A percentile compares a stretch with the other conserved stretches of the same genome.
Conservation (phyloP, 2,888 invertebrate species). For the Diarsia brunnea region DNA sequence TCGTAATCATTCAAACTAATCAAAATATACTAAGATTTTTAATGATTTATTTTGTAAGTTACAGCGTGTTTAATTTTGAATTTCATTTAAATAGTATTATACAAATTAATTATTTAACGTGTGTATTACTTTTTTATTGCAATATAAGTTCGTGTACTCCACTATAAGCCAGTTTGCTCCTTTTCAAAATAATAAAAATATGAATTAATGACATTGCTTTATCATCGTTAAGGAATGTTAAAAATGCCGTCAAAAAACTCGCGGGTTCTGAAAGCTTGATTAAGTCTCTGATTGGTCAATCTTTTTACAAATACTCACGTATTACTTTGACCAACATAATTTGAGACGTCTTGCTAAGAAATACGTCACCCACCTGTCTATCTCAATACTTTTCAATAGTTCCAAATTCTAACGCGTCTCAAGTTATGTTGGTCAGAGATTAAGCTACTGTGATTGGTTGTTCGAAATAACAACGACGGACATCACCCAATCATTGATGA, state of each 20-base stretch:
- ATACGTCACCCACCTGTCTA: background rate
- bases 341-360: background rate
- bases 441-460: background rate
- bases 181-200: constrained; percentile 42
- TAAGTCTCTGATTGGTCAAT: background rate
- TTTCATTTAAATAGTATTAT: constrained; percentile 37
- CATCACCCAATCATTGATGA: constrained; percentile 3
- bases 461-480: background rate
- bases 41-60: constrained; percentile 19
- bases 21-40: constrained; percentile 1
- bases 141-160: constrained; percentile 31
- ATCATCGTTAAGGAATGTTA: constrained; percentile 46
- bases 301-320: background rate
- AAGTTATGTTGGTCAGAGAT: background rate
- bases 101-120: constrained; percentile 33
- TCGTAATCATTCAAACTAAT: constrained; percentile 21
- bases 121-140: constrained; percentile 37
- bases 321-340: background rate
- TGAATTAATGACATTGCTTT: constrained; percentile 53
- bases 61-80: constrained; percentile 41
- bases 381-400: background rate
- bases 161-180: constrained; percentile 5
- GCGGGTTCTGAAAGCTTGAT: constrained; percentile 8
- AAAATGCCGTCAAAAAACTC: constrained; percentile 38
- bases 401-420: background rate